Percentiles rank a stretch among this genome's conserved stretches.
Evolutionary conservation across 2,888 invertebrate genomes (phyloP).

Genomic region (Liodrosophila aerea): DNA sequence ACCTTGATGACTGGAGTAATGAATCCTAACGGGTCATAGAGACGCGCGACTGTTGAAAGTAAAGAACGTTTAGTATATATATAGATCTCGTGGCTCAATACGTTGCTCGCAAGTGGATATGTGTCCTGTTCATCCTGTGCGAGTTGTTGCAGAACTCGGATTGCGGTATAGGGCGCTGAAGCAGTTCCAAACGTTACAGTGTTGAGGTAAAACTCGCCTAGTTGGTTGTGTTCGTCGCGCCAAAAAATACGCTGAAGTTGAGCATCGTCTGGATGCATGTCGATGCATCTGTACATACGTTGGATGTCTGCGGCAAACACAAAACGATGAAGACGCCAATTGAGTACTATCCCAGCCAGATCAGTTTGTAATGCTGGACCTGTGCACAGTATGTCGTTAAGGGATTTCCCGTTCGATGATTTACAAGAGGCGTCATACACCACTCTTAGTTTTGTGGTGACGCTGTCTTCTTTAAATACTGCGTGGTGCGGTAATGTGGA

Average conservation of each 20-base stretch:
- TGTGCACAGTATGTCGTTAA: conserved; percentile 1
- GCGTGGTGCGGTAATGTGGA: conserved; percentile 4
- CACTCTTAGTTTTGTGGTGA: conserved; percentile 2
- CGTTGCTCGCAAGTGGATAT: not conserved
- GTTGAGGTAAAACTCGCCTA: not conserved
- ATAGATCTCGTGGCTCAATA: not conserved
- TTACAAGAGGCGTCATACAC: conserved; percentile 7
- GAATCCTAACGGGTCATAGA: conserved; percentile 6
- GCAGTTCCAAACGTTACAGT: not conserved
- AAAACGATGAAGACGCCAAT: not conserved
- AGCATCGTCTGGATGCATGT: not conserved
- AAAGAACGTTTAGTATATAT: not conserved
- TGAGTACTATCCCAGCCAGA: not conserved
- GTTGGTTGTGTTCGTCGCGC: not conserved
- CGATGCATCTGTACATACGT: not conserved
- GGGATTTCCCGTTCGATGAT: not conserved
- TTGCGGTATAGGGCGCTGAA: conserved; percentile 6
- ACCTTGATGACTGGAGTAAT: conserved; percentile 1
- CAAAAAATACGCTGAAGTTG: not conserved
- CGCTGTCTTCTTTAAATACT: conserved; percentile 7
- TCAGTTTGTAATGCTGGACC: not conserved
- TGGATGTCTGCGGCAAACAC: not conserved
- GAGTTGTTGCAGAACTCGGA: conserved; percentile 1
- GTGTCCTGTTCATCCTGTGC: conserved; percentile 1
- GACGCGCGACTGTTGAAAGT: not conserved